A percentile compares a stretch with the other conserved stretches of the same genome.
Conservation (phyloP, 1,140 invertebrate species). For the Rhizoglyphus robini region DNA sequence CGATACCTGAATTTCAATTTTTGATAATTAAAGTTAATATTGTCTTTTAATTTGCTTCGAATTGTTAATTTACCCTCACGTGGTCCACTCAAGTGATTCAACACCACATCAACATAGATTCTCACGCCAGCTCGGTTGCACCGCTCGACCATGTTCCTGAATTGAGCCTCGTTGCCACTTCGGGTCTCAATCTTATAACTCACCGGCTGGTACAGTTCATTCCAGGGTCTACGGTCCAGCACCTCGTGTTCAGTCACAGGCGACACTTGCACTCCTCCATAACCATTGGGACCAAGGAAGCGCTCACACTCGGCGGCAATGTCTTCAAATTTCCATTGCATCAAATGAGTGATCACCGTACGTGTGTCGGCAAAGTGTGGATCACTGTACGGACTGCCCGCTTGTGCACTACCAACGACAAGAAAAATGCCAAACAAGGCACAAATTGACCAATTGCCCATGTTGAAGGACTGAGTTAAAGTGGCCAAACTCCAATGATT, state of each 20-base stretch:
- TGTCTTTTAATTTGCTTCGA: not conserved
- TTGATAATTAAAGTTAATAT: not conserved
- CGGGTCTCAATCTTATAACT: too few relatives aligned
- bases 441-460: too few relatives aligned
- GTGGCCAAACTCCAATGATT: too few relatives aligned
- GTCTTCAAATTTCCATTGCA: too few relatives aligned
- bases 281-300: slow-evolving; percentile 58
- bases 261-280: slow-evolving; percentile 62
- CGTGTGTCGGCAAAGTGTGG: slow-evolving; percentile 19
- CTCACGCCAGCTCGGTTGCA: slow-evolving; percentile 57
- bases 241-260: slow-evolving; percentile 21
- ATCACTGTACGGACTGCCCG: slow-evolving; percentile 22
- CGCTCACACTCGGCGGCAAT: too few relatives aligned
- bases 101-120: slow-evolving; percentile 67
- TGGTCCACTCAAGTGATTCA: slow-evolving; percentile 76
- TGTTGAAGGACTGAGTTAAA: too few relatives aligned
- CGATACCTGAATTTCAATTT: slow-evolving; percentile 34
- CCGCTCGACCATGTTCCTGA: slow-evolving; percentile 52
- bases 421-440: too few relatives aligned
- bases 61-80: slow-evolving; percentile 18
- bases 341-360: slow-evolving; percentile 45
- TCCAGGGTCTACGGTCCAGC: slow-evolving; percentile 47
- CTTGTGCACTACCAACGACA: too few relatives aligned
- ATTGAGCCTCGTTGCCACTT: slow-evolving; percentile 54
- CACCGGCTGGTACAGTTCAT: too few relatives aligned